Conservation (phyloP, 2,113 vertebrate genomes). For the Lutjanus erythropterus region DNA sequence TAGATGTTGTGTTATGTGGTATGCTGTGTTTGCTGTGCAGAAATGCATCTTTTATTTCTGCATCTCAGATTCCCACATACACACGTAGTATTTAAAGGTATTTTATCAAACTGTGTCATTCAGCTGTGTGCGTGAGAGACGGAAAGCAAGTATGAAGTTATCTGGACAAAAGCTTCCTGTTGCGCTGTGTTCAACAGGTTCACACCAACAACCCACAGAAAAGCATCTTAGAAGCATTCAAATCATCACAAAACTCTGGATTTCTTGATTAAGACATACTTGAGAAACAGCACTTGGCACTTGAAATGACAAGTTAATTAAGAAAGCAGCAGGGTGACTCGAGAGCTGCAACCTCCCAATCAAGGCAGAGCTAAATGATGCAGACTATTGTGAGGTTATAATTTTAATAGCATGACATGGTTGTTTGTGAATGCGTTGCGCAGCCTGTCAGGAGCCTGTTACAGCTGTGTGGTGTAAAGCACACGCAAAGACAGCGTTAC, state of each 20-base stretch:
- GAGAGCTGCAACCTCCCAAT: conserved; percentile 6
- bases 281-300: conserved; percentile 6
- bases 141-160: background rate
- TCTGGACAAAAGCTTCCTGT: background rate
- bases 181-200: conserved; percentile 7
- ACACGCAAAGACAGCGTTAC: background rate
- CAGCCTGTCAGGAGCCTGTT: background rate
- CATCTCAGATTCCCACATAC: background rate
- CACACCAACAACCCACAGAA: background rate
- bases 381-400: background rate
- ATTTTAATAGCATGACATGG: background rate
- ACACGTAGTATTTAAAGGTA: no score
- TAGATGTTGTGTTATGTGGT: background rate
- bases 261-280: conserved; percentile 47
- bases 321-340: conserved; percentile 32
- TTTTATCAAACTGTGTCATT: background rate
- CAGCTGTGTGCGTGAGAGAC: background rate
- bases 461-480: conserved; percentile 6
- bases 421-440: background rate
- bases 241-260: conserved; percentile 13
- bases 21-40: background rate
- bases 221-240: background rate
- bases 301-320: conserved; percentile 39
- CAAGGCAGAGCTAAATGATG: conserved; percentile 16
- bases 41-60: background rate